phyloP scores from a whole-genome alignment of 2,888 invertebrate species.

The Papilio protenor region DNA sequence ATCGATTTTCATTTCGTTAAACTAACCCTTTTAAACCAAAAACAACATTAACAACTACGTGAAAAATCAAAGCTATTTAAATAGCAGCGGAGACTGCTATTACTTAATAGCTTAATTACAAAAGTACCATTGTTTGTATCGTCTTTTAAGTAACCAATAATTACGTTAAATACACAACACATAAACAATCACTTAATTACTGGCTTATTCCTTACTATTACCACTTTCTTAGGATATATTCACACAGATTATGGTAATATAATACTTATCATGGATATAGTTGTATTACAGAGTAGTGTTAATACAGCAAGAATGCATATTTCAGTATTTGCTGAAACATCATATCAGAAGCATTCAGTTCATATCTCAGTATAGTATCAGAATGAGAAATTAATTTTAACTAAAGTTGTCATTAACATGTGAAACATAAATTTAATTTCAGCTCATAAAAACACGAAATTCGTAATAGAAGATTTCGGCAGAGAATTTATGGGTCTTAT shows the following conservation, averaged over 20 bases:
- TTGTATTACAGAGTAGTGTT: too few relatives aligned
- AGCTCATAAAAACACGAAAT: not conserved
- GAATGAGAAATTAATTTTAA: not conserved
- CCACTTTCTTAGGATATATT: not conserved
- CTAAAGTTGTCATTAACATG: not conserved
- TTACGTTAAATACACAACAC: not conserved
- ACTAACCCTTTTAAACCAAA: not conserved
- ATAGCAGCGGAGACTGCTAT: slow-evolving; percentile 2
- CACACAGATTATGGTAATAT: not conserved
- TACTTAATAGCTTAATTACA: slow-evolving; percentile 30
- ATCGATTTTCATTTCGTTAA: slow-evolving; percentile 18
- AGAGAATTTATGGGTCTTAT: not conserved
- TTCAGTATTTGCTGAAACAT: too few relatives aligned
- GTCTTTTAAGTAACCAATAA: not conserved
- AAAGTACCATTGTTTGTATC: slow-evolving; percentile 18
- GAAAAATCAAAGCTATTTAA: not conserved
- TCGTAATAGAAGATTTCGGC: not conserved
- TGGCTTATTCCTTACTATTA: not conserved
- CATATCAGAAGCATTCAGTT: too few relatives aligned
- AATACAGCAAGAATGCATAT: too few relatives aligned
- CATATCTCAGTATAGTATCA: too few relatives aligned
- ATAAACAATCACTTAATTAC: not conserved
- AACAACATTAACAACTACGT: not conserved
- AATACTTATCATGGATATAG: too few relatives aligned
- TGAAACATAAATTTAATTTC: not conserved